A percentile compares a stretch with the other conserved stretches of the same genome.
Conservation (phyloP, 2,113 vertebrate genomes). For the Semnopithecus entellus region DNA sequence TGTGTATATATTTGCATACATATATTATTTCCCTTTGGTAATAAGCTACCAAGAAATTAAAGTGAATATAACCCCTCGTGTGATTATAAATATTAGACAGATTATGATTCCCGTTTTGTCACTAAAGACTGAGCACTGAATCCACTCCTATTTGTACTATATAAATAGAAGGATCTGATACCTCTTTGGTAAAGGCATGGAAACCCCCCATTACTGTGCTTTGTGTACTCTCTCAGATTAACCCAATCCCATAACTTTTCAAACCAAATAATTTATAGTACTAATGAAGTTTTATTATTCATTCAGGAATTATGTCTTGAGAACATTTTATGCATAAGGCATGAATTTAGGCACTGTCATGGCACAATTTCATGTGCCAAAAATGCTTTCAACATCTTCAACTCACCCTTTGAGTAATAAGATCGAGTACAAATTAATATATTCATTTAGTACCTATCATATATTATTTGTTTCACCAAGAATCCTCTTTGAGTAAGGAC, state of each 20-base stretch:
- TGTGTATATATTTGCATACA: not conserved
- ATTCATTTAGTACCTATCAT: not conserved
- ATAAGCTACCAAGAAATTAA: not conserved
- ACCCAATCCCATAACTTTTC: not conserved
- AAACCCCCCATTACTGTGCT: not conserved
- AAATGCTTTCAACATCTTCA: not conserved
- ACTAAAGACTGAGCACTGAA: not conserved
- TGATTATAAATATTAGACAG: not conserved
- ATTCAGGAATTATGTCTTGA: not conserved
- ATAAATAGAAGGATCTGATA: not conserved
- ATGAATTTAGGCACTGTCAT: not conserved
- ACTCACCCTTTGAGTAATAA: not conserved
- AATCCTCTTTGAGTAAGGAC: not conserved
- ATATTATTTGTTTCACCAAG: slow-evolving; percentile 3
- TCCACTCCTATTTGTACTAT: not conserved
- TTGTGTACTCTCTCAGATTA: not conserved
- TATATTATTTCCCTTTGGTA: not conserved
- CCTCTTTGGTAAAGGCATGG: not conserved
- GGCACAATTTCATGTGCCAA: not conserved
- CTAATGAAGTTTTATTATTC: slow-evolving; percentile 38
- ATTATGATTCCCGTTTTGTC: not conserved
- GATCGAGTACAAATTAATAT: not conserved
- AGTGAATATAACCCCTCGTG: not conserved
- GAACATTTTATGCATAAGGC: not conserved
- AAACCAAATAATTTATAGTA: slow-evolving; percentile 11